Conservation (phyloP, 2,113 vertebrate genomes). For the Pithys albifrons region DNA sequence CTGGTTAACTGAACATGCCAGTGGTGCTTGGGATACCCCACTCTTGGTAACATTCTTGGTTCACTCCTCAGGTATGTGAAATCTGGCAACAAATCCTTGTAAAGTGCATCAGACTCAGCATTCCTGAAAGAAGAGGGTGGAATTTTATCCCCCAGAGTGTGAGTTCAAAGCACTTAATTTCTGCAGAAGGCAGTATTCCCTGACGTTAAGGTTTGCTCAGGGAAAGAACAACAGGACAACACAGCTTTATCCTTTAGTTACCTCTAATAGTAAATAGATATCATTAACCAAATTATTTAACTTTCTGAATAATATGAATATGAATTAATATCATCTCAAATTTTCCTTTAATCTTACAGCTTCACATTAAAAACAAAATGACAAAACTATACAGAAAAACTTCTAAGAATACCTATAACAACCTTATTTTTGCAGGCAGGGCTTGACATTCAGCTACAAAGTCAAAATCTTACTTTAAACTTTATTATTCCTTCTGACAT, state of each 20-base stretch:
- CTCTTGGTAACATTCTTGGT: conserved; percentile 1
- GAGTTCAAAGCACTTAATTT: neutral
- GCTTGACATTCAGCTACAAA: neutral
- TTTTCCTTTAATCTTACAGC: neutral
- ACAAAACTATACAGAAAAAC: neutral
- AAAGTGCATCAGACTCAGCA: neutral
- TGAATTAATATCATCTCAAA: neutral
- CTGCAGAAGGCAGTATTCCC: neutral
- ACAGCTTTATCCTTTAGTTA: neutral
- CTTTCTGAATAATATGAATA: neutral
- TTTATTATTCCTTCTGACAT: neutral
- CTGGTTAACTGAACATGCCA: neutral
- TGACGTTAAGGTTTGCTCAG: neutral
- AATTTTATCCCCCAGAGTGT: neutral
- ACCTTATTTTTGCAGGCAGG: neutral
- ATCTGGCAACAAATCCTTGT: neutral
- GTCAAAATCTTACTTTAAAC: neutral
- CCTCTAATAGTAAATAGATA: neutral
- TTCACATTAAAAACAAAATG: neutral
- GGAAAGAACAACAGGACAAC: neutral
- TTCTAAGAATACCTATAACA: neutral
- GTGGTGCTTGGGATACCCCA: conserved; percentile 5
- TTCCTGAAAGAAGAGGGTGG: neutral
- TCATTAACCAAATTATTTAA: neutral
- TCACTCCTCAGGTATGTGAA: neutral